Conservation (phyloP, 1,140 invertebrate genomes). For the Physella acuta region DNA sequence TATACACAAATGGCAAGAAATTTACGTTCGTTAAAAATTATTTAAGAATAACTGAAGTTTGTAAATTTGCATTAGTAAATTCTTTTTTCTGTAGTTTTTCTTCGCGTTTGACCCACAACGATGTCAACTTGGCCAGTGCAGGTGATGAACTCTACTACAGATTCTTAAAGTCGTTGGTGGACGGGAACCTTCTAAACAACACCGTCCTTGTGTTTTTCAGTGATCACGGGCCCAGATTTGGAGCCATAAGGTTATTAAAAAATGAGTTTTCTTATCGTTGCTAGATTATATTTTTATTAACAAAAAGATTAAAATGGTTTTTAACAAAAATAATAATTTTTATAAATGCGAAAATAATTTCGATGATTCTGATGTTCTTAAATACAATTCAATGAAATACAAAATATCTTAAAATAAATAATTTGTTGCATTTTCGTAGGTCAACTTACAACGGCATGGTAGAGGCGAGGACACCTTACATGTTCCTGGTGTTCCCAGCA, state of each 20-base stretch:
- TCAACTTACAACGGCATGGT: too few species aligned
- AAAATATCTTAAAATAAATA: too few species aligned
- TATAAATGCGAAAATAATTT: too few species aligned
- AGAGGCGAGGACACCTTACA: too few species aligned
- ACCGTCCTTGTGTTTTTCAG: conserved; percentile 76
- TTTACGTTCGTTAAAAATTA: conserved; percentile 12
- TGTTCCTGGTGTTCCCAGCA: too few species aligned
- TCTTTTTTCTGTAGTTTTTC: conserved; percentile 35
- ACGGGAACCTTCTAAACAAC: conserved; percentile 49
- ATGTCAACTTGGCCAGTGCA: not conserved
- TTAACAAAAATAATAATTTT: too few species aligned
- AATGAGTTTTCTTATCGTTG: too few species aligned
- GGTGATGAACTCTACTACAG: not conserved
- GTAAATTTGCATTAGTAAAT: not conserved
- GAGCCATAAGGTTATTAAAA: conserved; percentile 74
- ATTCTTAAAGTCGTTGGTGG: conserved; percentile 3
- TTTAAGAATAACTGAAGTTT: conserved; percentile 24
- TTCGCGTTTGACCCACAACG: conserved; percentile 46
- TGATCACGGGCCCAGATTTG: conserved; percentile 88
- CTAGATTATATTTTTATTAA: too few species aligned
- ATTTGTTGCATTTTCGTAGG: too few species aligned
- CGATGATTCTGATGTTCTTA: too few species aligned
- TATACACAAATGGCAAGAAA: conserved; percentile 17
- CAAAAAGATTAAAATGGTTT: too few species aligned
- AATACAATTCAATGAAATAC: too few species aligned